These are phyloP conservation scores for Fistularia tabacaria DNA, from an alignment of 2,797 vertebrate species.

Conservation along the genomic window DNA sequence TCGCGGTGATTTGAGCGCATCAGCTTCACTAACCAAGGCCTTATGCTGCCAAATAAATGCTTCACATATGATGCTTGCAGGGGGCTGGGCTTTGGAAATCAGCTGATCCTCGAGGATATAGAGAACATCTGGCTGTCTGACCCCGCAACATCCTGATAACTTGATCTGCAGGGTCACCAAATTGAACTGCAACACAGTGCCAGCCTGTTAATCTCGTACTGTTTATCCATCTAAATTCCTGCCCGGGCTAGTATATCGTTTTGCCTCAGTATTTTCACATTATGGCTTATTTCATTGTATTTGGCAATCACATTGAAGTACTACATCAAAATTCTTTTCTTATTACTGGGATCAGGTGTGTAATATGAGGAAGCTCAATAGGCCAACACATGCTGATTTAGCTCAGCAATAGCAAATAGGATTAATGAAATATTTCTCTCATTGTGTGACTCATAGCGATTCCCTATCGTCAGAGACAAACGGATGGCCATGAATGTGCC, in stretches of 20 bases:
- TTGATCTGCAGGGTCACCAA: slow-evolving; percentile 67
- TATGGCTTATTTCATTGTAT: slow-evolving; percentile 38
- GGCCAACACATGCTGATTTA: slow-evolving; percentile 46
- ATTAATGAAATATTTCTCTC: slow-evolving; percentile 67
- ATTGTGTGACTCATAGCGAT: slow-evolving; percentile 63
- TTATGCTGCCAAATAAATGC: slow-evolving; percentile 51
- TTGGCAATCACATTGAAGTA: slow-evolving; percentile 17
- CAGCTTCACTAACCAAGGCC: slow-evolving; percentile 36
- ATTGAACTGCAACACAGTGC: slow-evolving; percentile 53
- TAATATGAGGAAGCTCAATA: slow-evolving; percentile 46
- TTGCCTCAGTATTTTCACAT: slow-evolving; percentile 31
- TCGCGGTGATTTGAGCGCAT: slow-evolving; percentile 39
- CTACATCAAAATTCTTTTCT: slow-evolving; percentile 30
- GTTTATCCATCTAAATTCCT: slow-evolving; percentile 62
- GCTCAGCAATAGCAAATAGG: slow-evolving; percentile 57
- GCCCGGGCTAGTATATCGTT: slow-evolving; percentile 32
- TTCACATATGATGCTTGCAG: slow-evolving; percentile 46
- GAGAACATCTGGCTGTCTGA: slow-evolving; percentile 72
- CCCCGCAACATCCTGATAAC: slow-evolving; percentile 65
- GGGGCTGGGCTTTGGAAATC: slow-evolving; percentile 48
- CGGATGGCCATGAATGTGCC: slow-evolving; percentile 52
- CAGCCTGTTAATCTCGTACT: slow-evolving; percentile 67
- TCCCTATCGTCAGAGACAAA: slow-evolving; percentile 55
- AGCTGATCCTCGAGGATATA: slow-evolving; percentile 68
- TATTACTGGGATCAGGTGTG: slow-evolving; percentile 31